Evolutionary conservation across 2,888 invertebrate species (phyloP), one percentile per base, ranked within the genome.

Genomic region (Kuschelorhynchus macadamiae): DNA sequence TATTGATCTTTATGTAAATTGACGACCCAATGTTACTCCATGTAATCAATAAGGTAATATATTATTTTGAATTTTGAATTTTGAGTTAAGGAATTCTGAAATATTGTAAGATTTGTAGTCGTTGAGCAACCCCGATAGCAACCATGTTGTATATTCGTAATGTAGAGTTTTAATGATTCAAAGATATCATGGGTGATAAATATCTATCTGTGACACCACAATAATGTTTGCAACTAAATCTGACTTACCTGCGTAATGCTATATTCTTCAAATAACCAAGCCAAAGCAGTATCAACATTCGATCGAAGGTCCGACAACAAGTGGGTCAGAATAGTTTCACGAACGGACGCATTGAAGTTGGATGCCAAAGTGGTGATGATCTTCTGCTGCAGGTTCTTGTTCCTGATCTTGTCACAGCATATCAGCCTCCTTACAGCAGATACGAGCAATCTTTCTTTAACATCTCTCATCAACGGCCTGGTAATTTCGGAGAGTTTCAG

Each of bases 201-300:
- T n/a, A n/a, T n/a, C n/a, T n/a, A n/a, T n/a, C n/a, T n/a, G n/a
- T n/a, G n/a, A n/a, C n/a, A n/a, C n/a, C n/a, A n/a, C n/a, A n/a
- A n/a, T n/a, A n/a, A 25, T 25, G 7, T 4, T 32, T 14, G 21
- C 44, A n/a, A 39, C 3, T 7, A 5, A 25, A 20, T n/a, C 8
- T 9, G 16, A 53, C 46, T 68, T 72, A 81, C 81, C 77, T 96
- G 96, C 84, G 94, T 90, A 71, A 93, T 89, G 47, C 96, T 93
- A 81, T 97, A 99, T 79, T 98, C 97, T 81, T 98, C 97, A 78
- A 94, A 98, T 5, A 99, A 84, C 98, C 98, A 98, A 0, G 93
- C 90, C 65, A 98, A 85, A 0, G 95, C 96, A 39, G 98, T 85
- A 75, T 98, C 97, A n/a, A 95, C 86, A 61, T 96, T 88, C 59